Conservation (phyloP, 2,888 invertebrate genomes). For the Thyatira batis region DNA sequence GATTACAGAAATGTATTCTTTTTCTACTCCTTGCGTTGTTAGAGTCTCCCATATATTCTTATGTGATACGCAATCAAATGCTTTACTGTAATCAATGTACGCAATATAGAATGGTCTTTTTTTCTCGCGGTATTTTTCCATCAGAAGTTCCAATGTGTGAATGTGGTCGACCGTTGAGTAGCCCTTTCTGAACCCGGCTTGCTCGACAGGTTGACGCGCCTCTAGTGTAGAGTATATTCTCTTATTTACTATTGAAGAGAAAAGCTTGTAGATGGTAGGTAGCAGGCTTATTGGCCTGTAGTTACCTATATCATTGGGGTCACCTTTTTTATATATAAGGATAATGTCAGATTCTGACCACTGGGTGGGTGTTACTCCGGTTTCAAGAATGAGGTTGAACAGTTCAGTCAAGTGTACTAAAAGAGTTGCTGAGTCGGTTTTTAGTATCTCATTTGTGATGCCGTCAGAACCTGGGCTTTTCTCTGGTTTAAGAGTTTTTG, state of each 20-base stretch:
- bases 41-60: conserved; percentile 12
- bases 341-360: conserved; percentile 14
- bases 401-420: neutral
- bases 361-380: conserved; percentile 9
- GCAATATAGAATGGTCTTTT: conserved; percentile 11
- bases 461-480: too few species aligned
- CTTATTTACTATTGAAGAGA: conserved; percentile 12
- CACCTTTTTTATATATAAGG: conserved; percentile 11
- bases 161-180: conserved; percentile 20
- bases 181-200: too few species aligned
- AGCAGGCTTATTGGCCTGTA: conserved; percentile 18
- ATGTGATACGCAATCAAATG: conserved; percentile 12
- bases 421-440: too few species aligned
- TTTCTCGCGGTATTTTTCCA: conserved; percentile 18
- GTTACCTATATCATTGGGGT: conserved; percentile 12
- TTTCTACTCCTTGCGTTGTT: conserved; percentile 8
- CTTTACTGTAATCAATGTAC: conserved; percentile 15
- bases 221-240: conserved; percentile 4
- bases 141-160: conserved; percentile 13
- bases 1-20: conserved; percentile 10
- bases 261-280: conserved; percentile 12
- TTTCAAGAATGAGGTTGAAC: conserved; percentile 9
- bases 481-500: too few species aligned
- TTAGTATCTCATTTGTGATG: too few species aligned
- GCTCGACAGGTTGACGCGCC: conserved; percentile 15